phyloP scores from a whole-genome alignment of 2,888 invertebrate species.

The Scrobipalpa atriplicella region DNA sequence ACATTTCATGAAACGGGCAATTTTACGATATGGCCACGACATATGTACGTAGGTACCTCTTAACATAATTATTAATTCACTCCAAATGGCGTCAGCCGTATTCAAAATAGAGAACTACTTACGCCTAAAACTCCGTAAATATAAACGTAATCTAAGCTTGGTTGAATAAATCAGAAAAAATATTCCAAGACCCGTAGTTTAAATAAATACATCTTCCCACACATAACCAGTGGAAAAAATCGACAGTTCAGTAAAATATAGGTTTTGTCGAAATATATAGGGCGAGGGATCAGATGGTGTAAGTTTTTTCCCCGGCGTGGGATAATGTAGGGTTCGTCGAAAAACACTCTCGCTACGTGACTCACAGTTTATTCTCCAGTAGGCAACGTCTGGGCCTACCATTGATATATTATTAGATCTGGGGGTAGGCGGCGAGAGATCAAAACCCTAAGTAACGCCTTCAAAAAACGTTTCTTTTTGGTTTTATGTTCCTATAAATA shows the following conservation, averaged over 20 bases:
- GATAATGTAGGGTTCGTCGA: constrained; percentile 63
- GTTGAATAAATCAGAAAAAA: neutral
- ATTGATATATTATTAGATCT: constrained; percentile 63
- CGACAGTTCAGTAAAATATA: constrained; percentile 5
- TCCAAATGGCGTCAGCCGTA: too few relatives aligned
- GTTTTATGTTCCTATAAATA: neutral
- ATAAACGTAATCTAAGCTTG: too few relatives aligned
- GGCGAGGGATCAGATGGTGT: constrained; percentile 45
- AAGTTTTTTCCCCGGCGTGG: constrained; percentile 52
- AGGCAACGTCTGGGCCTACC: constrained; percentile 44
- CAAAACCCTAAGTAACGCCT: too few relatives aligned
- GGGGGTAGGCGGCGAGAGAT: neutral
- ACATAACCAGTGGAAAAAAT: neutral
- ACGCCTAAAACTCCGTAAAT: too few relatives aligned
- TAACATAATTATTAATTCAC: too few relatives aligned
- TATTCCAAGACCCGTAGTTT: too few relatives aligned
- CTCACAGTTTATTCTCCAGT: constrained; percentile 63
- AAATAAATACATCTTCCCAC: too few relatives aligned
- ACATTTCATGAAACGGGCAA: too few relatives aligned
- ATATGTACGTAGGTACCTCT: too few relatives aligned
- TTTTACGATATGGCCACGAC: too few relatives aligned
- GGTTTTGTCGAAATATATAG: constrained; percentile 16
- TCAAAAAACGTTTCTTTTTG: neutral
- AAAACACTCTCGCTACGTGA: constrained; percentile 74
- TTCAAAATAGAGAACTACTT: neutral